Evolutionary conservation across 2,888 invertebrate species (phyloP).

Genomic region (Acleris literana): DNA sequence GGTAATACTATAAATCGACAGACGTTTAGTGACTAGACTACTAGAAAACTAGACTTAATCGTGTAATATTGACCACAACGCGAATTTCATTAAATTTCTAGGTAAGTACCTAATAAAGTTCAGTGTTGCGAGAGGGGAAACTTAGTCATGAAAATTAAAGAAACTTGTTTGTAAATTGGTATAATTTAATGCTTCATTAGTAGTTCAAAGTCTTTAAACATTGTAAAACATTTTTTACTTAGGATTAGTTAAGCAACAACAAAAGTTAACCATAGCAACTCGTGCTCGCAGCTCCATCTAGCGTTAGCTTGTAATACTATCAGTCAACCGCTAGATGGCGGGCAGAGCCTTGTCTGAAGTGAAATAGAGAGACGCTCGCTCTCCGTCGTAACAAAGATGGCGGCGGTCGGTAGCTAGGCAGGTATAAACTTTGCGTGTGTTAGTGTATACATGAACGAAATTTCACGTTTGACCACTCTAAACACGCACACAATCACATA

Average conservation of each 20-base stretch:
- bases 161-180: not conserved
- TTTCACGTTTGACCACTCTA: slow-evolving; percentile 84
- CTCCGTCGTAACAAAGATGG: slow-evolving; percentile 76
- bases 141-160: too few species aligned
- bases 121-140: too few species aligned
- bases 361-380: slow-evolving; percentile 58
- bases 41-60: too few species aligned
- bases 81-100: too few species aligned
- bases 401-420: slow-evolving; percentile 78
- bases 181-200: too few species aligned
- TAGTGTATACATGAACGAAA: slow-evolving; percentile 74
- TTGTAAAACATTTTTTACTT: not conserved
- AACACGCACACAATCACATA: slow-evolving; percentile 65
- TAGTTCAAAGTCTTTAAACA: too few species aligned
- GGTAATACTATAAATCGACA: too few species aligned
- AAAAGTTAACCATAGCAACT: slow-evolving; percentile 15
- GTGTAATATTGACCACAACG: too few species aligned
- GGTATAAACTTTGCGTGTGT: slow-evolving; percentile 73
- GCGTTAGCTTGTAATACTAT: slow-evolving; percentile 1
- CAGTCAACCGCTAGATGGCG: slow-evolving; percentile 56
- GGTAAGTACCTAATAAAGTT: too few species aligned
- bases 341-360: slow-evolving; percentile 44
- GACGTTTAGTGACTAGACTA: too few species aligned
- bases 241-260: not conserved
- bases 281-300: slow-evolving; percentile 42